Conservation (phyloP, 2,797 vertebrate species). For the Erethizon dorsatum region DNA sequence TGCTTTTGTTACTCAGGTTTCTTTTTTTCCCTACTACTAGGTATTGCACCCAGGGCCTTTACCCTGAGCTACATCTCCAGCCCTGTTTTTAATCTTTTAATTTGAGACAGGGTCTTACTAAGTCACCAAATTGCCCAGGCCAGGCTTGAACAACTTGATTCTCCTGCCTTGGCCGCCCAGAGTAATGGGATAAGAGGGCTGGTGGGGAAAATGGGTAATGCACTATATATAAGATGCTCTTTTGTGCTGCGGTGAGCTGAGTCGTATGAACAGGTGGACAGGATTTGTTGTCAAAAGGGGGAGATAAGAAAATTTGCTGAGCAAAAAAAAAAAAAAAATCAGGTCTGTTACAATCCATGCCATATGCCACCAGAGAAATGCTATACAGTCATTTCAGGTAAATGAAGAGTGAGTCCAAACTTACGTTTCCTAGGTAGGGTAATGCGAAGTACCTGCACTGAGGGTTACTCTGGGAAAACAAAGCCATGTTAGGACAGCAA, state of each 20-base stretch:
- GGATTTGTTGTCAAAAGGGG: background rate
- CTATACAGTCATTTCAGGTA: background rate
- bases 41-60: background rate
- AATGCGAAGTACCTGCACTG: background rate
- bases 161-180: background rate
- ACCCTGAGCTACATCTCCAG: background rate
- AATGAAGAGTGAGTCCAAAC: background rate
- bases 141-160: background rate
- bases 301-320: background rate
- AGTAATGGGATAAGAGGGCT: background rate
- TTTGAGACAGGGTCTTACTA: background rate
- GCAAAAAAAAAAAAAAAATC: background rate
- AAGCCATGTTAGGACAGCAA: slow-evolving; percentile 5
- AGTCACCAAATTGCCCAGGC: background rate
- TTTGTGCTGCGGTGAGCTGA: background rate
- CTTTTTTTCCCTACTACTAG: background rate
- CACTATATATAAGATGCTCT: background rate
- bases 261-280: background rate
- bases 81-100: background rate
- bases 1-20: background rate
- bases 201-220: background rate
- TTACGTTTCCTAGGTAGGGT: background rate
- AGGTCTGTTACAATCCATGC: too few relatives aligned
- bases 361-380: background rate
- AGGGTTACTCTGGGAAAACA: background rate